Evolutionary conservation across 2,888 invertebrate species (phyloP).

Genomic region (Cactoblastis cactorum): DNA sequence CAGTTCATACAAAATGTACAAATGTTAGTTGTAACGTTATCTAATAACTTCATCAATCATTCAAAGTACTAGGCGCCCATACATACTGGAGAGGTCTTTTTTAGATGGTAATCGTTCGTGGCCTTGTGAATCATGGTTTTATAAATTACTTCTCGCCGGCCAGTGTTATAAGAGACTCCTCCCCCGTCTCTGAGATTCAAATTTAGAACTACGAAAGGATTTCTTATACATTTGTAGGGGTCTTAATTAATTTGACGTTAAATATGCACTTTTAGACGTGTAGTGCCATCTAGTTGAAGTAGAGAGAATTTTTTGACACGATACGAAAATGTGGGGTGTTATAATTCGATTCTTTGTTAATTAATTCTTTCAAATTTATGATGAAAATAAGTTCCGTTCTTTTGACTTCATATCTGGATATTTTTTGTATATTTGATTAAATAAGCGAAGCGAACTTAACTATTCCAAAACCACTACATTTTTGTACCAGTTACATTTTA

Average conservation of each 20-base stretch:
- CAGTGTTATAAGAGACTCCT: conserved; percentile 23
- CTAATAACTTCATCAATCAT: conserved; percentile 37
- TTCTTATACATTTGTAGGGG: background rate
- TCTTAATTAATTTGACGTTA: conserved; percentile 1
- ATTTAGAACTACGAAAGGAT: conserved; percentile 10
- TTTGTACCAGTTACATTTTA: no score
- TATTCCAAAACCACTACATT: no score
- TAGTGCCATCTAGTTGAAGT: conserved; percentile 9
- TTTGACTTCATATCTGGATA: no score
- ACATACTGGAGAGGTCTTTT: conserved; percentile 25
- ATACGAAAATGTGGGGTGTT: no score
- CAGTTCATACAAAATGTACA: background rate
- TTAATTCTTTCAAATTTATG: no score
- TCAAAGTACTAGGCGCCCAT: conserved; percentile 37
- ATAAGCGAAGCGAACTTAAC: no score
- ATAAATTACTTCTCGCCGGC: conserved; percentile 24
- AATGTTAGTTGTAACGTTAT: conserved; percentile 27
- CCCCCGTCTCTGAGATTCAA: background rate
- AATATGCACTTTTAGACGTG: background rate
- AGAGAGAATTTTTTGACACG: background rate
- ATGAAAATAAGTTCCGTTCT: no score
- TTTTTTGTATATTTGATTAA: no score
- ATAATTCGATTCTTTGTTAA: no score
- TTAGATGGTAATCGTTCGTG: conserved; percentile 33
- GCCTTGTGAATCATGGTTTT: conserved; percentile 44